Evolutionary conservation across 2,797 vertebrate genomes (phyloP).

Genomic region (Falco columbarius): DNA sequence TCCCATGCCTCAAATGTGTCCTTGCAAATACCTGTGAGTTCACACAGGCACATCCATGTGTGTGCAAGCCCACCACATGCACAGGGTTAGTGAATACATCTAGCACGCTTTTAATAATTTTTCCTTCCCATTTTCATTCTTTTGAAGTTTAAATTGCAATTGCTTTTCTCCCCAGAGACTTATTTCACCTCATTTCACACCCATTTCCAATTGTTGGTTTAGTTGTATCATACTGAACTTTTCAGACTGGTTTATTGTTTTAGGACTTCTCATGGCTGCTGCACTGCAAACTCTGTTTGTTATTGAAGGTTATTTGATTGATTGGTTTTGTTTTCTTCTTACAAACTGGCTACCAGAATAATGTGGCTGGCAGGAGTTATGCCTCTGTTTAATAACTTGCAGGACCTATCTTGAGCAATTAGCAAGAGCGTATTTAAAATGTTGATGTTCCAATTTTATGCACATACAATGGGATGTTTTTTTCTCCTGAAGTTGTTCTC

Average conservation of each 20-base stretch:
- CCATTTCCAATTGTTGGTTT: conserved; percentile 9
- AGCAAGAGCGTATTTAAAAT: conserved; percentile 32
- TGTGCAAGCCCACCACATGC: neutral
- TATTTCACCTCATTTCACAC: conserved; percentile 33
- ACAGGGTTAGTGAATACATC: neutral
- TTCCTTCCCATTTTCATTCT: neutral
- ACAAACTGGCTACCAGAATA: conserved; percentile 47
- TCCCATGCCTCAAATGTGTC: neutral
- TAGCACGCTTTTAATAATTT: neutral
- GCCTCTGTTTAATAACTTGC: conserved; percentile 50
- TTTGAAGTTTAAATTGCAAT: neutral
- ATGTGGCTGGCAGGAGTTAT: conserved; percentile 4
- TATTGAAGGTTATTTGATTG: conserved; percentile 62
- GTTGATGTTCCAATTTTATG: conserved; percentile 18
- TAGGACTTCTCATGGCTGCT: conserved; percentile 30
- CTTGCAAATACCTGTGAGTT: neutral
- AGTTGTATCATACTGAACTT: conserved; percentile 42
- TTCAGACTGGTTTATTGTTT: conserved; percentile 52
- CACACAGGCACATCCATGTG: neutral
- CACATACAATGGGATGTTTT: conserved; percentile 25
- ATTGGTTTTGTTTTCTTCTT: conserved; percentile 53
- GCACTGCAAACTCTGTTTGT: conserved; percentile 37
- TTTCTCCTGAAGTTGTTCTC: conserved; percentile 16
- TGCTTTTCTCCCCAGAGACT: neutral
- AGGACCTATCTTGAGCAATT: conserved; percentile 27